Evolutionary conservation across 30 jellyfish, hydroid and myxozoan species (phyloP).

Genomic region (Pelagia noctiluca): DNA sequence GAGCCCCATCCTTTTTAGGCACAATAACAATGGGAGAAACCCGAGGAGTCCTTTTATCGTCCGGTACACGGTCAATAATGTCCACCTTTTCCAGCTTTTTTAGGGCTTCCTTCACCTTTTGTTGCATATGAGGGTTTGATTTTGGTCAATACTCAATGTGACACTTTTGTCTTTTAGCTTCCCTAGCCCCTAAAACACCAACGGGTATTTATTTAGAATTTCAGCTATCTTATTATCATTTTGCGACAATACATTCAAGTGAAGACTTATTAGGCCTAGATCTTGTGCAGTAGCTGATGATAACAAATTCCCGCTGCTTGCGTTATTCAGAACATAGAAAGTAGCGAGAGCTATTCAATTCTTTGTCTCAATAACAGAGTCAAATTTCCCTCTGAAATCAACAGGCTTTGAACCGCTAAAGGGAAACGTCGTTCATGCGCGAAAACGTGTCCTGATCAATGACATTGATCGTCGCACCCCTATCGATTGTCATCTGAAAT

Average conservation of each 20-base stretch:
- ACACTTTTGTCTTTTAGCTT: slow-evolving; percentile 6
- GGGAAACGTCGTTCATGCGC: slow-evolving; percentile 17
- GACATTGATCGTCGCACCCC: slow-evolving; percentile 53
- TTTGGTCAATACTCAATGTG: slow-evolving; percentile 25
- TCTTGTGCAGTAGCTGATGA: slow-evolving; percentile 35
- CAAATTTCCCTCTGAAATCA: slow-evolving; percentile 21
- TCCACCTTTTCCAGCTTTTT: slow-evolving; percentile 24
- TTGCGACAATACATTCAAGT: slow-evolving; percentile 12
- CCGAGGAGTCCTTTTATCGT: slow-evolving; percentile 41
- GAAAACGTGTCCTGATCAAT: slow-evolving; percentile 13
- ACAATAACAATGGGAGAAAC: slow-evolving; percentile 36
- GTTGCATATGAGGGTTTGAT: not conserved
- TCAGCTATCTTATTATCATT: not conserved
- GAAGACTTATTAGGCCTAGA: slow-evolving; percentile 34
- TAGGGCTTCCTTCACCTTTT: slow-evolving; percentile 37
- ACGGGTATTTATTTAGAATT: slow-evolving; percentile 18
- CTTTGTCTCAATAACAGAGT: slow-evolving; percentile 16
- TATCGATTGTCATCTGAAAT: slow-evolving; percentile 17
- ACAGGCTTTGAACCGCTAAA: slow-evolving; percentile 22
- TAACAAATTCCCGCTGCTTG: slow-evolving; percentile 29
- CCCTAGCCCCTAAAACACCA: slow-evolving; percentile 40
- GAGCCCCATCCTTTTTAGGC: slow-evolving; percentile 22
- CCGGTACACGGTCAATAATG: slow-evolving; percentile 14
- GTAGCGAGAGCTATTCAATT: slow-evolving; percentile 23
- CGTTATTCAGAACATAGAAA: slow-evolving; percentile 23